Evolutionary conservation across 1,140 invertebrate genomes (phyloP).

Genomic region (Glomeris maerens): DNA sequence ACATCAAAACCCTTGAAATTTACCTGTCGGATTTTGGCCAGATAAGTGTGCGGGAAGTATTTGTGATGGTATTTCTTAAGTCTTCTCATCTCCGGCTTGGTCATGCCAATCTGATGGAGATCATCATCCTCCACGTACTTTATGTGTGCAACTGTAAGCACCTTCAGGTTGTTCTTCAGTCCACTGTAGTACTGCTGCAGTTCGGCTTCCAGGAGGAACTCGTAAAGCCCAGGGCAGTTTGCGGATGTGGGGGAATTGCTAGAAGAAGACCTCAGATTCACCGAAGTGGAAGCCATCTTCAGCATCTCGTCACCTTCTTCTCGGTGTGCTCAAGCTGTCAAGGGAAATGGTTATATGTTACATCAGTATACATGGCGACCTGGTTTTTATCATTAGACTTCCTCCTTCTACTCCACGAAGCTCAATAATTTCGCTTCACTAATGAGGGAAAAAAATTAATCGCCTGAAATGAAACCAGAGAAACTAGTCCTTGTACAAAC

Average conservation of each 20-base stretch:
- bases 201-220: conserved; percentile 80
- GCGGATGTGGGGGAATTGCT: not conserved
- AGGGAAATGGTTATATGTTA: too few relatives aligned
- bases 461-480: too few relatives aligned
- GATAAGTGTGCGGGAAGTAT: conserved; percentile 80
- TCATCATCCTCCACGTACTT: conserved; percentile 93
- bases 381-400: too few relatives aligned
- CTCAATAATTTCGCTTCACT: too few relatives aligned
- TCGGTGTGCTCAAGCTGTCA: too few relatives aligned
- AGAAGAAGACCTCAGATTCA: too few relatives aligned
- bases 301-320: too few relatives aligned
- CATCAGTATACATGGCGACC: too few relatives aligned
- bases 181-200: conserved; percentile 71
- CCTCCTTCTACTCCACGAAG: too few relatives aligned
- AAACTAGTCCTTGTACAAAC: too few relatives aligned
- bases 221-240: conserved; percentile 53
- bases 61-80: conserved; percentile 86
- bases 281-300: too few relatives aligned
- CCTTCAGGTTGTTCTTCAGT: conserved; percentile 47
- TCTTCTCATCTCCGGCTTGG: conserved; percentile 83
- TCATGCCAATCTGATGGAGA: conserved; percentile 78
- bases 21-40: conserved; percentile 72
- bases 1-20: not conserved
- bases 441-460: too few relatives aligned
- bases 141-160: conserved; percentile 56